A percentile compares a stretch with the other conserved stretches of the same genome.
Evolutionary conservation across 2,888 invertebrate species (phyloP).

Genomic region (Allolobophora icterica): DNA sequence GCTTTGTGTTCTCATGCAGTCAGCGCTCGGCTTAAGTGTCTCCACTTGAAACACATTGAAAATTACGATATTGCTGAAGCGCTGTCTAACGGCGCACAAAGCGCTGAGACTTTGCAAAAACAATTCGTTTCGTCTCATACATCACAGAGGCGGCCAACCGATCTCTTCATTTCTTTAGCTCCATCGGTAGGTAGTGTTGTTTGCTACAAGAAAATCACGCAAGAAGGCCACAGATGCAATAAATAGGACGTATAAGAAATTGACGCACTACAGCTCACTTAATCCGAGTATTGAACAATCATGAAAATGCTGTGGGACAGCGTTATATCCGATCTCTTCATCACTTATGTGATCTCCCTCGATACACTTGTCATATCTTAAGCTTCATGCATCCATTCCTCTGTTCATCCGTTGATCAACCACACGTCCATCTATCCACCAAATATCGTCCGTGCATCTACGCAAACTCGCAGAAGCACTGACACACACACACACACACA

Average conservation of each 20-base stretch:
- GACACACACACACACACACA: too few species aligned
- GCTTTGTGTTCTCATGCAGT: neutral
- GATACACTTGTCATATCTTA: neutral
- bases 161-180: neutral
- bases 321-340: neutral
- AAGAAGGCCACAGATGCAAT: neutral
- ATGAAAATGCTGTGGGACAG: neutral
- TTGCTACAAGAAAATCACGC: neutral
- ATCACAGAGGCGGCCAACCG: neutral
- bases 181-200: neutral
- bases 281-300: neutral
- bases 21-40: neutral
- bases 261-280: neutral
- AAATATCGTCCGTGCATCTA: too few species aligned
- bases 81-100: neutral
- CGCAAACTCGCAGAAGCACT: too few species aligned
- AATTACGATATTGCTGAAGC: neutral
- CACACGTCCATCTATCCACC: too few species aligned
- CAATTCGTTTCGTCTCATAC: too few species aligned
- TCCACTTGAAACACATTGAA: neutral
- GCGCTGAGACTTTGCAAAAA: too few species aligned
- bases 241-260: neutral
- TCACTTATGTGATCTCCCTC: neutral
- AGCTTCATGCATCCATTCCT: neutral
- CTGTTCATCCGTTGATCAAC: too few species aligned